A percentile compares a stretch with the other conserved stretches of the same genome.
Conservation (phyloP, 1,140 invertebrate species). For the Caenorhabditis tropicalis region DNA sequence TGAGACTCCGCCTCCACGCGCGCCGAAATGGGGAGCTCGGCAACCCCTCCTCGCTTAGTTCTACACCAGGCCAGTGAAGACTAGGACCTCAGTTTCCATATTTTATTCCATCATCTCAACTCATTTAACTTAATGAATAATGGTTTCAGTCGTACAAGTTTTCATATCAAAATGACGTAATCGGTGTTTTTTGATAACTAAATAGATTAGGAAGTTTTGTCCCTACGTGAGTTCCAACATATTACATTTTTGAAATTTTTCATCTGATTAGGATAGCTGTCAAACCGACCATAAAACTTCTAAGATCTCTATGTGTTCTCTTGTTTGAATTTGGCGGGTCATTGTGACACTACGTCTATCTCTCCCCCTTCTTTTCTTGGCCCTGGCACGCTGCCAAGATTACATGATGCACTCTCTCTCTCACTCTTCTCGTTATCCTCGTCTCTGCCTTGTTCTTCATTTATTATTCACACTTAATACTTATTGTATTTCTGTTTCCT, state of each 20-base stretch:
- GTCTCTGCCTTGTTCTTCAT: background rate
- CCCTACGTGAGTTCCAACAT: too few relatives aligned
- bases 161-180: too few relatives aligned
- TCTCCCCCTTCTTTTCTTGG: background rate
- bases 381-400: constrained; percentile 26
- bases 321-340: constrained; percentile 45
- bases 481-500: background rate
- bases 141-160: background rate
- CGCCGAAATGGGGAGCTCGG: constrained; percentile 43
- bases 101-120: background rate
- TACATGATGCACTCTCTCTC: background rate
- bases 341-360: constrained; percentile 26
- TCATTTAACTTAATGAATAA: background rate
- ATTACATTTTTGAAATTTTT: too few relatives aligned
- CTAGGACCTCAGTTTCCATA: constrained; percentile 20
- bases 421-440: background rate
- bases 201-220: too few relatives aligned
- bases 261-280: too few relatives aligned
- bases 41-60: constrained; percentile 41
- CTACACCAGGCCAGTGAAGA: constrained; percentile 18
- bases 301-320: too few relatives aligned
- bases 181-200: too few relatives aligned
- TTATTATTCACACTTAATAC: background rate
- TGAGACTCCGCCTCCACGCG: constrained; percentile 41
- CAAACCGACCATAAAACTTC: too few relatives aligned